A percentile compares a stretch with the other conserved stretches of the same genome.
These are phyloP conservation scores for Asobara japonica DNA, from an alignment of 1,140 invertebrate genomes.

Conservation along the genomic window DNA sequence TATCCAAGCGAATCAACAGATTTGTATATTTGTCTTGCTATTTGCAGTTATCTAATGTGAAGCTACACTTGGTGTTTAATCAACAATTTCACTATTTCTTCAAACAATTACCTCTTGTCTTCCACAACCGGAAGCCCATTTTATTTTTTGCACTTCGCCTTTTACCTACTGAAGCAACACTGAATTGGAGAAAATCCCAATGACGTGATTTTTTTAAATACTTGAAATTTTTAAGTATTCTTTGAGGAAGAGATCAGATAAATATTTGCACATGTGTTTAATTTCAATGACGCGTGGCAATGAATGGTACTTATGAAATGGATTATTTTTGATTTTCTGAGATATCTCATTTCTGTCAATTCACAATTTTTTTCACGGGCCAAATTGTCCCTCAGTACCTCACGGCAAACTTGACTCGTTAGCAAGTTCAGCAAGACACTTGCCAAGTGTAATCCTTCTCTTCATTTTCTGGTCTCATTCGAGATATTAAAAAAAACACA, in stretches of 20 bases:
- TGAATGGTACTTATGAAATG: background rate
- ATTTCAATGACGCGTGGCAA: background rate
- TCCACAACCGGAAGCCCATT: background rate
- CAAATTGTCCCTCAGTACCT: slow-evolving; percentile 10
- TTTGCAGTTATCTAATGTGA: no score
- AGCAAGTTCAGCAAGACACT: slow-evolving; percentile 18
- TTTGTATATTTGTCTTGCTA: background rate
- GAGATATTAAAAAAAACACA: slow-evolving; percentile 14
- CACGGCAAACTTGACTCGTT: background rate
- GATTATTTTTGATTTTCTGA: background rate
- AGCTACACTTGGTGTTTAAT: no score
- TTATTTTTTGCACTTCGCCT: no score
- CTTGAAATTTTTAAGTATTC: background rate
- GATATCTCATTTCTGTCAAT: no score
- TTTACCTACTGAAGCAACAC: no score
- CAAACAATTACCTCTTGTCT: background rate
- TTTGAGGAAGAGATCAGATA: slow-evolving; percentile 49
- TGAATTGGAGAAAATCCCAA: no score
- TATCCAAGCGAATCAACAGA: background rate
- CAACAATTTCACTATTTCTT: no score
- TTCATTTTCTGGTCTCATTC: slow-evolving; percentile 17
- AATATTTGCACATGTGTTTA: slow-evolving; percentile 55
- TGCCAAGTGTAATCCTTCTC: slow-evolving; percentile 25
- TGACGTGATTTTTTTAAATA: background rate
- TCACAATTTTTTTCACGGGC: background rate